phyloP scores from a whole-genome alignment of 2,797 vertebrate species.

The Thalassophryne amazonica region DNA sequence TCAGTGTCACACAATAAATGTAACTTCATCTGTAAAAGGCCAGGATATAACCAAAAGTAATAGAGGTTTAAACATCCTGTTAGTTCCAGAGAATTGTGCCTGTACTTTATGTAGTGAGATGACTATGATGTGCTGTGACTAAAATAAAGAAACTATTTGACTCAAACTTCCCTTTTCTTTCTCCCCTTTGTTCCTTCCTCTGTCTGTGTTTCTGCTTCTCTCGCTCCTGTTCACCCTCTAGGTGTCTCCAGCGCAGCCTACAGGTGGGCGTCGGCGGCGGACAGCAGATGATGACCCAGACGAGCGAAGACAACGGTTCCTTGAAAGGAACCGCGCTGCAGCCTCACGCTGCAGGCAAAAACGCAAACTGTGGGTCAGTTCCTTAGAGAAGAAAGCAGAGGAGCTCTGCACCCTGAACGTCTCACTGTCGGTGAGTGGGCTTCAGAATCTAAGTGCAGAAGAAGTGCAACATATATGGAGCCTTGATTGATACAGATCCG shows the following conservation, averaged over 20 bases:
- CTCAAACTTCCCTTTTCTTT: constrained; percentile 59
- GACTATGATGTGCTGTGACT: constrained; percentile 27
- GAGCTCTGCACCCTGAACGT: constrained; percentile 92
- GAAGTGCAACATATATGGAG: too few species aligned
- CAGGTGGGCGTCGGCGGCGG: constrained; percentile 88
- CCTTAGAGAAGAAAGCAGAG: constrained; percentile 96
- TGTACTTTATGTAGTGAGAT: constrained; percentile 9
- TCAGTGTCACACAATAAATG: neutral
- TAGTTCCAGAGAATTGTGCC: constrained; percentile 7
- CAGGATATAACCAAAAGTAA: neutral
- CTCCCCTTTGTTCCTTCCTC: constrained; percentile 18
- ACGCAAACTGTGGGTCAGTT: constrained; percentile 93
- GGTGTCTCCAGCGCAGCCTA: constrained; percentile 97
- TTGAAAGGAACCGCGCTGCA: constrained; percentile 93
- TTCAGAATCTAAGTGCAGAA: constrained; percentile 8
- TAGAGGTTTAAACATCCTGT: neutral
- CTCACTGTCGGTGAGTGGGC: constrained; percentile 89
- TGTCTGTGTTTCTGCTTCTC: constrained; percentile 4
- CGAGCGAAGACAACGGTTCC: constrained; percentile 92
- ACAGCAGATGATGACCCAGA: constrained; percentile 93
- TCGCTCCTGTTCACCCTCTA: constrained; percentile 42
- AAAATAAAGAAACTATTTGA: constrained; percentile 59
- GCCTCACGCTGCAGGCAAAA: constrained; percentile 97
- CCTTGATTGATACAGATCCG: too few species aligned
- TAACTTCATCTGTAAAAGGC: neutral